phyloP scores from a whole-genome alignment of 2,888 invertebrate species.

The Sphecodes monilicornis region DNA sequence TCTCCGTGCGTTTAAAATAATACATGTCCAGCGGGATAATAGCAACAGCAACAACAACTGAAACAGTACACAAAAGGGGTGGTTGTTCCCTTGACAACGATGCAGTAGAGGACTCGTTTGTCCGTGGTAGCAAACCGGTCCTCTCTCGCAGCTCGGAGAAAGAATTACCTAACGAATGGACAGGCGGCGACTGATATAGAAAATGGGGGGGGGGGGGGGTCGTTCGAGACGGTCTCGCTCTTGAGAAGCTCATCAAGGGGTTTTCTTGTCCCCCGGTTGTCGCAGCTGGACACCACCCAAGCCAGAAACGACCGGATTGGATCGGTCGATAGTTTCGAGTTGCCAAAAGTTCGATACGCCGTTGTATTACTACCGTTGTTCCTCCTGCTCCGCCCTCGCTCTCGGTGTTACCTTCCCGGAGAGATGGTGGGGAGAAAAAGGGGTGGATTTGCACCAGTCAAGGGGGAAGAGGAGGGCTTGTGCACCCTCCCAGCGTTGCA shows the following conservation, averaged over 20 bases:
- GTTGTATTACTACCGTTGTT: slow-evolving; percentile 55
- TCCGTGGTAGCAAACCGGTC: not conserved
- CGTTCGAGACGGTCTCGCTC: slow-evolving; percentile 48
- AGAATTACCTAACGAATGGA: slow-evolving; percentile 1
- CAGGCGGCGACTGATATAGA: slow-evolving; percentile 41
- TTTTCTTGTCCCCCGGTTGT: slow-evolving; percentile 45
- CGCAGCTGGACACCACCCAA: slow-evolving; percentile 65
- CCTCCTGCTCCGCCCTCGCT: slow-evolving; percentile 20
- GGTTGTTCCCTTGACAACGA: not conserved
- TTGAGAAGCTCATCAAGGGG: slow-evolving; percentile 61
- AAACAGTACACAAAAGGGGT: not conserved
- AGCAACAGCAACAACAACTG: not conserved
- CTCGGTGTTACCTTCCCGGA: slow-evolving; percentile 8
- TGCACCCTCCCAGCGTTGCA: slow-evolving; percentile 17
- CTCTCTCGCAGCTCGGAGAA: not conserved
- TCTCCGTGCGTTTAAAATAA: not conserved
- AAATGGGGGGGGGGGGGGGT: slow-evolving; percentile 25
- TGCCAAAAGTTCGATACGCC: slow-evolving; percentile 75
- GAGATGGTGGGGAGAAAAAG: not conserved
- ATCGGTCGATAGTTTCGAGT: slow-evolving; percentile 73
- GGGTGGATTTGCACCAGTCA: slow-evolving; percentile 8
- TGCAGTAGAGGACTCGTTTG: not conserved
- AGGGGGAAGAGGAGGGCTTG: not conserved
- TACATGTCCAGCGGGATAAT: not conserved
- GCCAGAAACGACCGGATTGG: slow-evolving; percentile 57